Base-by-base conservation (phyloP, 2,888 invertebrate species). In the Thumatha senex region DNA sequence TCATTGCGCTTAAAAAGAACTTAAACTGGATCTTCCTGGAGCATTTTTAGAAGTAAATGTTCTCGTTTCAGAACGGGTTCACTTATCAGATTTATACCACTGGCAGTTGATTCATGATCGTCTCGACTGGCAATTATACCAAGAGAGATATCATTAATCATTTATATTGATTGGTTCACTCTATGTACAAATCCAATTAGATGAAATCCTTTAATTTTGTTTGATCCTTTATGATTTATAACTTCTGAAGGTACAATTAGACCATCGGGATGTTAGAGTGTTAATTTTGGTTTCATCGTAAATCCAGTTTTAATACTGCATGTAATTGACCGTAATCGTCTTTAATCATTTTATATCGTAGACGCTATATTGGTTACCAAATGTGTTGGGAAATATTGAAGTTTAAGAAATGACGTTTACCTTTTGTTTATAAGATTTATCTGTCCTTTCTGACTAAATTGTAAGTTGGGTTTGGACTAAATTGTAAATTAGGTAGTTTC, bases 71-170 rank as follows among this genome's bases (percentile, higher is more conserved):
- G 75, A 82, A 86, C 85, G 62, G 76, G 84, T 84, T 84, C 69
- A 78, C 74, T 80, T 86, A 88, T 88, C 87, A 83, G 87, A 88
- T 87, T 84, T 86, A 89, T 83, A 82, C 85, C 78, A 80, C 80
- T 72, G 77, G 71, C 81, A 72, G 76, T 89, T 90, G 90, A 89
- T 89, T 89, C 89, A 89, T 87, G 84, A 85, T 76, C 72, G 79
- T 82, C 82, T 74, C 77, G 74, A 71, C 82, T 81, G 76, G 88
- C 89, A 90, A 89, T 89, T 89, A 89, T 84, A 84, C 74, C 76
- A 76, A 78, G 83, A 80, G 80, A 77, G 80, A 84, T 87, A 84
- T 82, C 86, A 91, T 91, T 88, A 90, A 91, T 90, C 90, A 90
- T 82, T 76, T 67, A 82, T 86, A 89, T 88, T 86, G 90, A 89